Percentiles rank a stretch among this genome's conserved stretches.
These are phyloP conservation scores for Tetragonula carbonaria DNA, from an alignment of 2,888 invertebrate species.

Conservation along the genomic window DNA sequence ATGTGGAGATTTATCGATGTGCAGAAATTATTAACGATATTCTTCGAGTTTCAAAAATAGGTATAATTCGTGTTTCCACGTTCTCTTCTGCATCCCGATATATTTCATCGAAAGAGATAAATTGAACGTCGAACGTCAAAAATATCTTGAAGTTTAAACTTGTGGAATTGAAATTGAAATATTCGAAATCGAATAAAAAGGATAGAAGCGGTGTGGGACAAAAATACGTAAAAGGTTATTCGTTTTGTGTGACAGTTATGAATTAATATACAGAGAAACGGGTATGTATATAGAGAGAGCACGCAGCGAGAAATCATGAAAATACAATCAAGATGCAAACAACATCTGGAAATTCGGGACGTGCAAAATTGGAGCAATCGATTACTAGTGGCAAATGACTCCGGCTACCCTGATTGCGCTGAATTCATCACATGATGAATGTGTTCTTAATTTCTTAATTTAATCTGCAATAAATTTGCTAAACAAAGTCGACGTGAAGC, in stretches of 20 bases:
- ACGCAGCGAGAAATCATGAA: background rate
- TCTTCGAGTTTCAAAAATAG: background rate
- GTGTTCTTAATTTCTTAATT: constrained; percentile 6
- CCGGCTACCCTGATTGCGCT: constrained; percentile 16
- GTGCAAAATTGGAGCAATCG: constrained; percentile 39
- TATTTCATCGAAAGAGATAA: background rate
- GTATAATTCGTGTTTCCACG: background rate
- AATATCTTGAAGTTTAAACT: background rate
- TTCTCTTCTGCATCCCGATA: background rate
- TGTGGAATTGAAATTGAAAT: background rate
- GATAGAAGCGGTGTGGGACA: background rate
- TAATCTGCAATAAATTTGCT: constrained; percentile 22
- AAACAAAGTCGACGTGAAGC: background rate
- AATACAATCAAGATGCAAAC: constrained; percentile 4
- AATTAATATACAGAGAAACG: background rate
- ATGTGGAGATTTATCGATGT: background rate
- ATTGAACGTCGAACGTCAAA: background rate
- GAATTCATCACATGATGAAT: constrained; percentile 10
- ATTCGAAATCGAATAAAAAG: background rate
- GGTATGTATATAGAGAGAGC: background rate
- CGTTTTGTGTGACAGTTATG: too few relatives aligned
- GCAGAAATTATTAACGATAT: background rate
- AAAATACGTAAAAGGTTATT: background rate
- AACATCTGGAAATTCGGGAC: constrained; percentile 23
- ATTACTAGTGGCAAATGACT: constrained; percentile 17